phyloP scores from a whole-genome alignment of 2,797 vertebrate genomes.

The Chlorospingus flavigularis region DNA sequence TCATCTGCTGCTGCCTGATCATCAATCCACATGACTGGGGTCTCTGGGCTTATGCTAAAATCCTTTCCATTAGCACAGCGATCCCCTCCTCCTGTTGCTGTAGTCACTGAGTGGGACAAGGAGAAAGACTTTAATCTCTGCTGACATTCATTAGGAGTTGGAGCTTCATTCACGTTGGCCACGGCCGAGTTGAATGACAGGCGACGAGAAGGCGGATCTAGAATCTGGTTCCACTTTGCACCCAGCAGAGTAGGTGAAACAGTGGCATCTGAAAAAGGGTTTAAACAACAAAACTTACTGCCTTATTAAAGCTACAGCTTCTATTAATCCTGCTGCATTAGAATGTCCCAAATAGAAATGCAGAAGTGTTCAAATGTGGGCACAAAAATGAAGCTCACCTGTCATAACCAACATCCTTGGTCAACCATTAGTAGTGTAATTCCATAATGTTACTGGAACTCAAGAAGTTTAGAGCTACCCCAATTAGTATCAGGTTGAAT shows the following conservation, averaged over 20 bases:
- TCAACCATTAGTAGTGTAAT: not conserved
- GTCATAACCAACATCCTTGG: not conserved
- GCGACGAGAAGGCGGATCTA: slow-evolving; percentile 84
- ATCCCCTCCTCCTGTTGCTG: slow-evolving; percentile 65
- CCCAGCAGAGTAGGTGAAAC: slow-evolving; percentile 87
- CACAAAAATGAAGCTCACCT: not conserved
- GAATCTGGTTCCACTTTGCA: slow-evolving; percentile 94
- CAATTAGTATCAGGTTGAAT: not conserved
- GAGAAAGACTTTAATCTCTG: slow-evolving; percentile 84
- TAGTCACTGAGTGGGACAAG: slow-evolving; percentile 68
- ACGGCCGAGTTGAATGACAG: slow-evolving; percentile 84
- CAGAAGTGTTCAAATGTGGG: not conserved
- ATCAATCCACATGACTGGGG: slow-evolving; percentile 81
- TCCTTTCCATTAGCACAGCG: slow-evolving; percentile 76
- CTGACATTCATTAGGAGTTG: slow-evolving; percentile 82
- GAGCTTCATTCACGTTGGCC: slow-evolving; percentile 78
- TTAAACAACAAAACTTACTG: not conserved
- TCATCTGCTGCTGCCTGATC: slow-evolving; percentile 82
- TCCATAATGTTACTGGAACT: not conserved
- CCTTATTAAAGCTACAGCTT: not conserved
- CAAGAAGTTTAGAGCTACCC: not conserved
- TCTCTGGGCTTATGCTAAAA: slow-evolving; percentile 74
- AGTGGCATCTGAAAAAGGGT: slow-evolving; percentile 84
- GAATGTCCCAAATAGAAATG: not conserved
- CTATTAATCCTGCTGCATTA: not conserved